phyloP scores from a whole-genome alignment of 2,797 vertebrate species.

The Muraenolepis orangiensis region DNA sequence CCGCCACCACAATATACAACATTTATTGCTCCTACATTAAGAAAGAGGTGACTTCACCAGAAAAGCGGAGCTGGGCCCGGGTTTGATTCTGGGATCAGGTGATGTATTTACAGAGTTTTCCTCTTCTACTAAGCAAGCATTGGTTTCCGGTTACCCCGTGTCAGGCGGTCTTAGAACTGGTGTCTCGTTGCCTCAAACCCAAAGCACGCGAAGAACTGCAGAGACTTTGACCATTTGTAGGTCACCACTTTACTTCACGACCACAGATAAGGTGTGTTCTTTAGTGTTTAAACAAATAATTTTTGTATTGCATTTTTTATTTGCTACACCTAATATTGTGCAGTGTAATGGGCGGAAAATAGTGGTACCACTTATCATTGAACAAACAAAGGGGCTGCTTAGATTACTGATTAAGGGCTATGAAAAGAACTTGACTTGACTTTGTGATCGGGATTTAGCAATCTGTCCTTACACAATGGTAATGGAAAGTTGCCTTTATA shows the following conservation, averaged over 20 bases:
- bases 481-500: no score
- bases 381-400: background rate
- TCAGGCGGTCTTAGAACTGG: background rate
- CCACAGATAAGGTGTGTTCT: background rate
- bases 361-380: background rate
- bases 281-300: background rate
- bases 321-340: background rate
- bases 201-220: background rate
- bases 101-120: background rate
- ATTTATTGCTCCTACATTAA: background rate
- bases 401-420: background rate
- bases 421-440: background rate
- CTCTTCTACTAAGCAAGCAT: constrained; percentile 1
- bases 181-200: background rate
- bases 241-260: background rate
- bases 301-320: background rate
- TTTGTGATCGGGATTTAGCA: background rate
- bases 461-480: no score
- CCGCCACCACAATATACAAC: background rate
- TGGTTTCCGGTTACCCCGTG: background rate
- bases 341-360: background rate
- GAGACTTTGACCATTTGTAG: background rate
- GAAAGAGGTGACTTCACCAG: background rate
- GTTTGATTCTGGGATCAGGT: background rate
- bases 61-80: background rate